These are phyloP conservation scores for Pimpla rufipes DNA, from an alignment of 2,888 invertebrate genomes.

Conservation along the genomic window DNA sequence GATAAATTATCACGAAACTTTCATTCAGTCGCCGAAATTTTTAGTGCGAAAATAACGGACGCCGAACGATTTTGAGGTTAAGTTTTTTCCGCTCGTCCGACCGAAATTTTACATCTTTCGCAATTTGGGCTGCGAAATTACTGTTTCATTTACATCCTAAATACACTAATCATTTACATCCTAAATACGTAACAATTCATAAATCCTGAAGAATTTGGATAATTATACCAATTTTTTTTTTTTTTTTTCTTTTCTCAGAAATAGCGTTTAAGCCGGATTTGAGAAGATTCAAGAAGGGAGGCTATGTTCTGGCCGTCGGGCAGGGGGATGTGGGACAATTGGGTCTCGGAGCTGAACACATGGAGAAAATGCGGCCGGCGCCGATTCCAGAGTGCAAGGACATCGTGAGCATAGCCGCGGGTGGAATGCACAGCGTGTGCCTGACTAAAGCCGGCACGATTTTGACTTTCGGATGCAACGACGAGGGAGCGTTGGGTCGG, in stretches of 20 bases:
- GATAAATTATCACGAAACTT: too few relatives aligned
- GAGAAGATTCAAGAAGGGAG: conserved; percentile 74
- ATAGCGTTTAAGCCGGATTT: conserved; percentile 75
- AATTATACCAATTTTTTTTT: too few relatives aligned
- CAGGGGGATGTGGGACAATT: conserved; percentile 96
- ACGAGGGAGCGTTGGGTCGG: conserved; percentile 97
- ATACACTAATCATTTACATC: too few relatives aligned
- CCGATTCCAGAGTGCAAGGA: conserved; percentile 86
- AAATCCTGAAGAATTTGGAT: background rate
- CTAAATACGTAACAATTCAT: too few relatives aligned
- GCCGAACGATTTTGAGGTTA: too few relatives aligned
- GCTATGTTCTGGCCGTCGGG: conserved; percentile 90
- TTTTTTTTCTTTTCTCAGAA: conserved; percentile 68
- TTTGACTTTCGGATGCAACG: conserved; percentile 97
- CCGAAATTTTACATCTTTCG: too few relatives aligned
- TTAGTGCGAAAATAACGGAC: too few relatives aligned
- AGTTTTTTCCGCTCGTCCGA: too few relatives aligned
- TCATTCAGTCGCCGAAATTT: too few relatives aligned
- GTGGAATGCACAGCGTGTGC: conserved; percentile 98
- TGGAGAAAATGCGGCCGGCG: conserved; percentile 90
- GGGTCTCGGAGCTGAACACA: conserved; percentile 93
- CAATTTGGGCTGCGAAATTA: too few relatives aligned
- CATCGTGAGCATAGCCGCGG: conserved; percentile 92
- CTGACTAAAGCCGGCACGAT: conserved; percentile 93
- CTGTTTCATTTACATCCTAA: too few relatives aligned